Conservation (phyloP, 2,113 vertebrate genomes). For the Noctilio leporinus region DNA sequence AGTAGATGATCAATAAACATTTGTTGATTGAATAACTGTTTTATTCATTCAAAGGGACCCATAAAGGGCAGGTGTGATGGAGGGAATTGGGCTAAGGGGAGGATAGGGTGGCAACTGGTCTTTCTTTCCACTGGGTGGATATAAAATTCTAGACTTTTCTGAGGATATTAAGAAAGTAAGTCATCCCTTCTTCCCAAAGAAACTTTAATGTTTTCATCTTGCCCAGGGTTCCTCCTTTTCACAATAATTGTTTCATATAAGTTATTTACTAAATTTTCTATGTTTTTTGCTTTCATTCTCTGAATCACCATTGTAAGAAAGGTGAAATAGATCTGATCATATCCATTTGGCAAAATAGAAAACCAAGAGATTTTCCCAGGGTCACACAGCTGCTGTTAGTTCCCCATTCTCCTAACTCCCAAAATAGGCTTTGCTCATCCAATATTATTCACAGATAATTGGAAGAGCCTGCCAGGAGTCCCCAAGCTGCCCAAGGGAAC, state of each 20-base stretch:
- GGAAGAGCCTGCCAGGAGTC: not conserved
- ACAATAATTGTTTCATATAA: not conserved
- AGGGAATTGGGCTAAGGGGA: not conserved
- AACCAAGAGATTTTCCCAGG: slow-evolving; percentile 15
- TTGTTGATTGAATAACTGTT: slow-evolving; percentile 59
- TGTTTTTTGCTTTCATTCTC: not conserved
- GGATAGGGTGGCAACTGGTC: not conserved
- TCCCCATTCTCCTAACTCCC: not conserved
- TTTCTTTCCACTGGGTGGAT: not conserved
- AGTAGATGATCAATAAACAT: slow-evolving; percentile 66
- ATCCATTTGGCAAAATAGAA: not conserved
- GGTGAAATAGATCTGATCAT: not conserved
- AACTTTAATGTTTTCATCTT: not conserved
- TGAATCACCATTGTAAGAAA: not conserved
- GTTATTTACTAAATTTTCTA: not conserved
- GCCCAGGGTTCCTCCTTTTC: not conserved
- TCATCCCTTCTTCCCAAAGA: not conserved
- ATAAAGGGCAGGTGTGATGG: not conserved
- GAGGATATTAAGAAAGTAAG: slow-evolving; percentile 8
- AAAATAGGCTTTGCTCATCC: not conserved
- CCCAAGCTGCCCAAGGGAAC: not conserved
- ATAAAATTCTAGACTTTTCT: slow-evolving; percentile 17
- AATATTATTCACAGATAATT: not conserved
- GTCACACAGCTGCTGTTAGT: not conserved
- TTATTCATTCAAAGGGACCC: slow-evolving; percentile 36